Percentiles rank a stretch among this genome's conserved stretches.
Evolutionary conservation across 2,113 vertebrate genomes (phyloP).

Genomic region (Saguinus midas): DNA sequence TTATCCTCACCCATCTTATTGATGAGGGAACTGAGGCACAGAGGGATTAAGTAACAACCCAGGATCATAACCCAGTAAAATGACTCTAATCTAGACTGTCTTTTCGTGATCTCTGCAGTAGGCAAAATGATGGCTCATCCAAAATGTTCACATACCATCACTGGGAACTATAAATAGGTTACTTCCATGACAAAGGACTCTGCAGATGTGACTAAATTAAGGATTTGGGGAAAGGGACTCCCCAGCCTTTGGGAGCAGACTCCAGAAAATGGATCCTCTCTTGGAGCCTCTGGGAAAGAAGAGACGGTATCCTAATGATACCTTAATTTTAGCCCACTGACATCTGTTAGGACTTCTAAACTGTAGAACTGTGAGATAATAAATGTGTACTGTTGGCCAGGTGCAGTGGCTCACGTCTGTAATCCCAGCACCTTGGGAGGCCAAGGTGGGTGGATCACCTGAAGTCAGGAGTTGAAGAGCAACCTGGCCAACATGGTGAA

Average conservation of each 20-base stretch:
- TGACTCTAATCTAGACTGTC: not conserved
- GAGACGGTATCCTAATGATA: not conserved
- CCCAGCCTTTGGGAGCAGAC: not conserved
- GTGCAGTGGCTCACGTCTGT: too few species aligned
- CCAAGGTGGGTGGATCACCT: too few species aligned
- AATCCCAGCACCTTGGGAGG: too few species aligned
- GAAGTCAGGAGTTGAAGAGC: too few species aligned
- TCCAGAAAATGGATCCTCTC: not conserved
- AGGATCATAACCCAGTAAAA: not conserved
- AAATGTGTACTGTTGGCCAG: not conserved
- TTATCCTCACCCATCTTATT: not conserved
- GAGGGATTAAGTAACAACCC: not conserved
- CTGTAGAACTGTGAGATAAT: not conserved
- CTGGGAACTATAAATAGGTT: not conserved
- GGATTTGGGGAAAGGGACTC: not conserved
- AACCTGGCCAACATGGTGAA: too few species aligned
- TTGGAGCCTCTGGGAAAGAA: not conserved
- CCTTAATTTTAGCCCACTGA: not conserved
- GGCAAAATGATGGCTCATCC: not conserved
- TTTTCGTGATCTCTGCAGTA: not conserved
- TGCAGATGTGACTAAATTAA: not conserved
- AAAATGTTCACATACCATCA: not conserved
- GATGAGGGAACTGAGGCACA: constrained; percentile 1
- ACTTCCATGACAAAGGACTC: not conserved
- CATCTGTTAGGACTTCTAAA: not conserved